Percentiles rank a stretch among this genome's conserved stretches.
Conservation (phyloP, 2,113 vertebrate genomes). For the Raja brachyura region DNA sequence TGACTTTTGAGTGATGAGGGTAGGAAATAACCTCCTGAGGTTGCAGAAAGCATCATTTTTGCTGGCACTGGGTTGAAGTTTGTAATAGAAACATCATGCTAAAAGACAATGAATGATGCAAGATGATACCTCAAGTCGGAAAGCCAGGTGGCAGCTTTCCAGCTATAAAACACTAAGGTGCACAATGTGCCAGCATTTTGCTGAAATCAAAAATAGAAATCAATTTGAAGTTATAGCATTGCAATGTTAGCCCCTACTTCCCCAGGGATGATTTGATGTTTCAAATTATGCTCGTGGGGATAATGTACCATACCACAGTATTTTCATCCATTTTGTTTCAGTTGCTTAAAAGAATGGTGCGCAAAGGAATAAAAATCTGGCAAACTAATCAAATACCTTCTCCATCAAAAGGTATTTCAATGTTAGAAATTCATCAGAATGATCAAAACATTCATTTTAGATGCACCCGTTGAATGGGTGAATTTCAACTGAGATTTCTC, state of each 20-base stretch:
- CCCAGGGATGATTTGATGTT: background rate
- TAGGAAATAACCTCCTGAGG: background rate
- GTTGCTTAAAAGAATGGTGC: background rate
- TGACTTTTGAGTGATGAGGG: background rate
- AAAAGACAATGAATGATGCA: background rate
- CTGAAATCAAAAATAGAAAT: background rate
- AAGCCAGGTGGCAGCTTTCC: background rate
- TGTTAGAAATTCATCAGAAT: background rate
- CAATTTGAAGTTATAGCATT: background rate
- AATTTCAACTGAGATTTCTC: background rate
- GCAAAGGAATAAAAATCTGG: background rate
- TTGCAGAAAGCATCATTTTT: background rate
- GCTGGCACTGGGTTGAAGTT: background rate
- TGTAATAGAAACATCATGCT: background rate
- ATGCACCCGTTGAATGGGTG: background rate
- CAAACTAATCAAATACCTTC: constrained; percentile 16
- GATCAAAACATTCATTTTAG: constrained; percentile 13
- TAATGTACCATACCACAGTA: background rate
- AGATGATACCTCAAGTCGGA: background rate
- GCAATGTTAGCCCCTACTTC: background rate
- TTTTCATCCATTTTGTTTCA: constrained; percentile 12
- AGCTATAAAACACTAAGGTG: background rate
- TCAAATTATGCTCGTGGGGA: background rate
- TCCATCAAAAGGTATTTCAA: background rate
- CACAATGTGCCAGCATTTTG: background rate